Base-by-base conservation (phyloP, 2,888 invertebrate genomes). In the Lasiommata megera region DNA sequence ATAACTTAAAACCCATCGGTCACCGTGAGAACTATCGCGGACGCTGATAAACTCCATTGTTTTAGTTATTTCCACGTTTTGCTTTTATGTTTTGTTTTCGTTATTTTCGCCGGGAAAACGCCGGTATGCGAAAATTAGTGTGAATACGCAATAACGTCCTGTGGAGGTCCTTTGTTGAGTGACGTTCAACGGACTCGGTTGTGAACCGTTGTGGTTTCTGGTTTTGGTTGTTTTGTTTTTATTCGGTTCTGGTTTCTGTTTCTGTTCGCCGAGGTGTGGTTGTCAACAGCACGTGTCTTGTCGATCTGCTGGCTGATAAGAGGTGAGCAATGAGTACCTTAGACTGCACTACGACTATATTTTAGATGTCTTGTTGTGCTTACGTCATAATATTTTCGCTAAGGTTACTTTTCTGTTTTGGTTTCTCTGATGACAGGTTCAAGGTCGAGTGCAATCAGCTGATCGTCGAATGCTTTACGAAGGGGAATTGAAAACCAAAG, bases 51-150 rank as follows among this genome's bases (percentile, higher is more conserved):
- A 53, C 50, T 62, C 47, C 50, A 56, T 48, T 51, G 51, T 44
- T 36, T 44, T 36, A 67, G 29, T 51, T 34, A 52, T 62, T 60
- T 56, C 38, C 37, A 44, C 12, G 28, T 43, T 74, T 71, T 63
- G 55, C 73, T 77, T 69, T 69, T 57, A 48, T 58, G 67, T 70
- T 65, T 66, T 70, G 73, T 72, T 70, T 71, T 74, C 79, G 76
- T 77, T 77, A 70, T 75, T 84, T 85, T 82, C 66, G 70, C 82
- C 84, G 83, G 84, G 74, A 81, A 87, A 86, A 84, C 74, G 80
- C 88, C 88, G 87, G 87, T 67, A 69, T 70, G 64, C 60, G 64
- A 70, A 73, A 70, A 69, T 67, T 69, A 66, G 56, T 76, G 78
- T 69, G 67, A 68, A 68, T 70, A 74, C 67, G 67, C 69, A 72